Percentiles rank a stretch among this genome's conserved stretches.
Evolutionary conservation across 2,888 invertebrate species (phyloP).

Genomic region (Miltochrista miniata): DNA sequence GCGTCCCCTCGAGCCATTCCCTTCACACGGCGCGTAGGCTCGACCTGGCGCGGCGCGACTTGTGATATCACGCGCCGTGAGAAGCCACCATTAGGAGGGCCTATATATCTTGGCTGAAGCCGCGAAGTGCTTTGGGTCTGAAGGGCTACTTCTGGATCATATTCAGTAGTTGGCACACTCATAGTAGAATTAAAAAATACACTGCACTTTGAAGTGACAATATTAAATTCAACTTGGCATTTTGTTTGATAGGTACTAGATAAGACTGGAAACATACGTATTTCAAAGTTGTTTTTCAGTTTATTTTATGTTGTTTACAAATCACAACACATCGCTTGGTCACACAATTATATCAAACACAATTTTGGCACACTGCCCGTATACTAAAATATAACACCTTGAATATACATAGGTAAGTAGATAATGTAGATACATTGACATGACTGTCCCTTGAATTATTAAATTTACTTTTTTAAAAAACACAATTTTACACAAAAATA

Average conservation of each 20-base stretch:
- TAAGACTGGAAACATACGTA: too few species aligned
- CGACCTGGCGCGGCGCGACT: too few species aligned
- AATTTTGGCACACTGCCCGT: conserved; percentile 67
- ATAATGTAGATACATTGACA: background rate
- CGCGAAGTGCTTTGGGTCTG: conserved; percentile 47
- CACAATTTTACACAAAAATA: background rate
- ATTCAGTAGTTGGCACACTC: conserved; percentile 55
- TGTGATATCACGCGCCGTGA: too few species aligned
- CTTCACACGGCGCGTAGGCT: too few species aligned
- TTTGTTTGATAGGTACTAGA: background rate
- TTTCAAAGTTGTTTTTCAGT: too few species aligned
- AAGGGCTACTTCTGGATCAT: conserved; percentile 46
- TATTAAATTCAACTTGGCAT: conserved; percentile 19
- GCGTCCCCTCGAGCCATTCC: too few species aligned
- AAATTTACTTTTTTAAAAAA: background rate
- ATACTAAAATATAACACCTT: conserved; percentile 71
- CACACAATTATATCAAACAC: conserved; percentile 43
- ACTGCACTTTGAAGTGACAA: conserved; percentile 15
- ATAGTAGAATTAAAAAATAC: conserved; percentile 27
- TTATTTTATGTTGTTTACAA: conserved; percentile 2
- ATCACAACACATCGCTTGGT: conserved; percentile 33
- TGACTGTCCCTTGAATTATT: background rate
- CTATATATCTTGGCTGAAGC: conserved; percentile 42
- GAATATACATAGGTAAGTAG: conserved; percentile 33
- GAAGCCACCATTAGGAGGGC: too few species aligned